These are phyloP conservation scores for Cyanoramphus novaezelandiae DNA, from an alignment of 2,113 vertebrate species.

Conservation along the genomic window DNA sequence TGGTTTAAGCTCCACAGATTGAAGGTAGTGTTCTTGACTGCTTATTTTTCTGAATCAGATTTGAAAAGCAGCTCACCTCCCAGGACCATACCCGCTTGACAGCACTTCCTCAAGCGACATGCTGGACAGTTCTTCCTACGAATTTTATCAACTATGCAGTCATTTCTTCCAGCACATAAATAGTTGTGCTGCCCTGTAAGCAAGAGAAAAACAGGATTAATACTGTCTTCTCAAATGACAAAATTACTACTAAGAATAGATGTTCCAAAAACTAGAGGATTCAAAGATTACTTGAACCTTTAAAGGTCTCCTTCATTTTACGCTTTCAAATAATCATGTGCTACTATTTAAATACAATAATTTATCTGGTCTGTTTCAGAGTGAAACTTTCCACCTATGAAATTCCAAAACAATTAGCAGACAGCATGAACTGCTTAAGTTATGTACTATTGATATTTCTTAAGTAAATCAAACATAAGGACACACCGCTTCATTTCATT, in stretches of 20 bases:
- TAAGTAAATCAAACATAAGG: background rate
- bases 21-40: background rate
- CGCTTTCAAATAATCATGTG: background rate
- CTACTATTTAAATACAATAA: background rate
- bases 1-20: background rate
- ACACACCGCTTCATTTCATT: background rate
- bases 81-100: constrained; percentile 97
- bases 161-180: constrained; percentile 96
- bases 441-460: background rate
- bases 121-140: constrained; percentile 97
- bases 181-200: constrained; percentile 94
- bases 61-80: constrained; percentile 83
- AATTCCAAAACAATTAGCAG: background rate
- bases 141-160: constrained; percentile 99
- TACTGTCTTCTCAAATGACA: background rate
- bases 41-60: background rate
- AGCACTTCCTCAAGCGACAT: constrained; percentile 95
- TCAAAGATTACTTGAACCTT: background rate
- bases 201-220: background rate
- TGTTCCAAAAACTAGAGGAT: background rate
- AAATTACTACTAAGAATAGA: background rate
- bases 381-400: background rate
- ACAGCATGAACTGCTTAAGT: background rate
- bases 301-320: background rate
- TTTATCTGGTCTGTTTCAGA: background rate